phyloP scores from a whole-genome alignment of 2,797 vertebrate genomes.

The Periophthalmus magnuspinnatus region DNA sequence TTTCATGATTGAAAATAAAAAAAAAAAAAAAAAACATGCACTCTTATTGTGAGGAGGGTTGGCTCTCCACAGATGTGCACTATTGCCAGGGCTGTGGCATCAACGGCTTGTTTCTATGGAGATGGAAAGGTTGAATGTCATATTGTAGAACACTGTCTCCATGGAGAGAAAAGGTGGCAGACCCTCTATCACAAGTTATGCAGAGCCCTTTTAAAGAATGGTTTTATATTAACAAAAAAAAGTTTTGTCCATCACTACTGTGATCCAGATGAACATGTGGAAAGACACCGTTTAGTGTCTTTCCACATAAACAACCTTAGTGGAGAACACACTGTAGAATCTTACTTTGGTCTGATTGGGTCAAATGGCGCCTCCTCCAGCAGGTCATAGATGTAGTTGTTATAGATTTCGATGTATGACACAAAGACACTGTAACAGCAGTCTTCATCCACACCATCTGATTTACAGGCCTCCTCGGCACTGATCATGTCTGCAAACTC shows the following conservation, averaged over 20 bases:
- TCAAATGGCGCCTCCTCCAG: conserved; percentile 87
- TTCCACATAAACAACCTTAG: too few species aligned
- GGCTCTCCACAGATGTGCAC: too few species aligned
- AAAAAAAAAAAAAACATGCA: too few species aligned
- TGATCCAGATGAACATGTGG: not conserved
- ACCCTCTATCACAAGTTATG: not conserved
- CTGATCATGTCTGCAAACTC: conserved; percentile 95
- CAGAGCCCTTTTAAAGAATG: not conserved
- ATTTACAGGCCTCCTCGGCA: conserved; percentile 83
- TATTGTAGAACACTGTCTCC: too few species aligned
- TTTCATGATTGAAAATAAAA: too few species aligned
- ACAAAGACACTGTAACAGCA: conserved; percentile 94
- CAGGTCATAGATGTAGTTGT: conserved; percentile 98
- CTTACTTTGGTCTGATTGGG: conserved; percentile 92
- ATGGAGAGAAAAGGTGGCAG: too few species aligned
- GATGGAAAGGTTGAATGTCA: too few species aligned
- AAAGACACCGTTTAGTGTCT: not conserved
- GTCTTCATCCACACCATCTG: conserved; percentile 89
- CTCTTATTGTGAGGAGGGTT: too few species aligned
- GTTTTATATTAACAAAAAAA: not conserved
- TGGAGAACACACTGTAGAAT: not conserved
- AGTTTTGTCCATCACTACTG: not conserved
- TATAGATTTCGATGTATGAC: conserved; percentile 97
- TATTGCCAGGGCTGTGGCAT: too few species aligned
- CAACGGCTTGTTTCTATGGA: too few species aligned